Evolutionary conservation across 2,888 invertebrate genomes (phyloP).

Genomic region (Drosophila fulvimacula): DNA sequence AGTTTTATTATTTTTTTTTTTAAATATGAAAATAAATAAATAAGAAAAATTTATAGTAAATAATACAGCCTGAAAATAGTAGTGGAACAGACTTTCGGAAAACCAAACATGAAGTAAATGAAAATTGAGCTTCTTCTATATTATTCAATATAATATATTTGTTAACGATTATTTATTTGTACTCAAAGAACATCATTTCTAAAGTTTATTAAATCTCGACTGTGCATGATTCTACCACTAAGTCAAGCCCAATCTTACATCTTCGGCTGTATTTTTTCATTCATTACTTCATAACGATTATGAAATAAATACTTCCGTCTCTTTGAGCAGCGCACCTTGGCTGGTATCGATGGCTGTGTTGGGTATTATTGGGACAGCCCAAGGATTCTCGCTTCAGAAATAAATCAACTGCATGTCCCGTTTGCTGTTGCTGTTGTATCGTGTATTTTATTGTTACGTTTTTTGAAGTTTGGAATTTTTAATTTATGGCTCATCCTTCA

Average conservation of each 20-base stretch:
- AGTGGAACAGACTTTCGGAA: no score
- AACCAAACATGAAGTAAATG: no score
- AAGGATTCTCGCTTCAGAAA: slow-evolving; percentile 36
- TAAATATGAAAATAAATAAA: no score
- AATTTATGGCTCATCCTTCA: slow-evolving; percentile 79
- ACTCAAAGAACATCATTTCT: no score
- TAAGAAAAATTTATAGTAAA: no score
- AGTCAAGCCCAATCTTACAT: slow-evolving; percentile 20
- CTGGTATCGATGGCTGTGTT: slow-evolving; percentile 26
- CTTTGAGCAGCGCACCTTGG: slow-evolving; percentile 51
- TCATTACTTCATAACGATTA: slow-evolving; percentile 74
- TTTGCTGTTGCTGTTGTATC: slow-evolving; percentile 42
- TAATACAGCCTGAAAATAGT: no score
- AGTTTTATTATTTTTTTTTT: no score
- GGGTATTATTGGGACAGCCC: slow-evolving; percentile 15
- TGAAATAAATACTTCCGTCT: slow-evolving; percentile 79
- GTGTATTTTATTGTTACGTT: slow-evolving; percentile 76
- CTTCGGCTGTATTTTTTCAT: slow-evolving; percentile 45
- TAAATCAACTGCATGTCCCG: slow-evolving; percentile 76
- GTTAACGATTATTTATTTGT: no score
- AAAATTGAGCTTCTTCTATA: no score
- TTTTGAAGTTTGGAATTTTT: slow-evolving; percentile 79
- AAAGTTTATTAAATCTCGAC: neutral
- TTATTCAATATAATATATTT: no score
- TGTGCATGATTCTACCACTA: slow-evolving; percentile 29